These are phyloP conservation scores for Nothocercus nigrocapillus DNA, from an alignment of 2,113 vertebrate species.

Conservation along the genomic window DNA sequence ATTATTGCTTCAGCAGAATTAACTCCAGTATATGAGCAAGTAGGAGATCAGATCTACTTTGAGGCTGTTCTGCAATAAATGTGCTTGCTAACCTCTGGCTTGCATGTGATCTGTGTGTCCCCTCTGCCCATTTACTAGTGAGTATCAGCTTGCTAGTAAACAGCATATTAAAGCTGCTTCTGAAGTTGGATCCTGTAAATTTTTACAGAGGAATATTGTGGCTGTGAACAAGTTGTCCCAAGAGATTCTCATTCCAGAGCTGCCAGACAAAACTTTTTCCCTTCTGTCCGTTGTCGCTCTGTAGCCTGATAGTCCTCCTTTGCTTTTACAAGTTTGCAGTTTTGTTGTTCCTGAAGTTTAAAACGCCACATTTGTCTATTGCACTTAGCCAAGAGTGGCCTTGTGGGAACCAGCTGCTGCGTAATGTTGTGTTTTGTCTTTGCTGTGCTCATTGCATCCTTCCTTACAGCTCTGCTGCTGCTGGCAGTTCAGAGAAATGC, in stretches of 20 bases:
- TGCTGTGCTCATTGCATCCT: neutral
- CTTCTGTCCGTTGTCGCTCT: rapidly evolving
- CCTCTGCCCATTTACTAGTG: no score
- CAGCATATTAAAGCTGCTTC: neutral
- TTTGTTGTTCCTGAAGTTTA: neutral
- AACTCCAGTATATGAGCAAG: neutral
- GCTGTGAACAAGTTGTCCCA: neutral
- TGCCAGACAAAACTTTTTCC: neutral
- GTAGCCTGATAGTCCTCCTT: neutral
- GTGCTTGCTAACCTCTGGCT: neutral
- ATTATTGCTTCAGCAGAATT: neutral
- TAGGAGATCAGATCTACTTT: neutral
- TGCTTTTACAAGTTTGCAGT: neutral
- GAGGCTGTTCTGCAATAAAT: neutral
- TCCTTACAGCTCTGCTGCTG: neutral
- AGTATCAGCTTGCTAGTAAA: neutral
- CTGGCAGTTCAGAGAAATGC: neutral
- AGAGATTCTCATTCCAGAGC: neutral
- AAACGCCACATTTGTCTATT: neutral
- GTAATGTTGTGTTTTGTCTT: neutral
- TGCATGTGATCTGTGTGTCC: neutral
- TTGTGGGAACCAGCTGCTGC: neutral
- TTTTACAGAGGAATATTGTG: neutral
- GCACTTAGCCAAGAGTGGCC: neutral
- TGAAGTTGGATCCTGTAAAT: neutral